Conservation (phyloP, 2,888 invertebrate genomes). For the Ormyrus rosae region DNA sequence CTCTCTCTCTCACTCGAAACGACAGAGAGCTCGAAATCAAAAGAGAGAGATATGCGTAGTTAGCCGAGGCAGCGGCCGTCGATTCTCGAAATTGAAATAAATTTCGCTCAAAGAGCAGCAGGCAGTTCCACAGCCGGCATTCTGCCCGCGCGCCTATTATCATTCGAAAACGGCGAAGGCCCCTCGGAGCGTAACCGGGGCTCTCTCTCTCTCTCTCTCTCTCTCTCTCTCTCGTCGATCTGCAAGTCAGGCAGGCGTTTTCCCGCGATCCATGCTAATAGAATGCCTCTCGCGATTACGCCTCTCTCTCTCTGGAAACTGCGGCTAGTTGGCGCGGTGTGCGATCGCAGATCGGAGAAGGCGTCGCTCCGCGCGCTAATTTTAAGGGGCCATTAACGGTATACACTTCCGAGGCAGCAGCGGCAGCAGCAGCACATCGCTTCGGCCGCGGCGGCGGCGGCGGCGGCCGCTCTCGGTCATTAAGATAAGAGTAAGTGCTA, state of each 20-base stretch:
- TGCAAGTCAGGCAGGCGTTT: too few species aligned
- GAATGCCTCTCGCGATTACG: too few species aligned
- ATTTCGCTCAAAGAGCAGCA: conserved; percentile 9
- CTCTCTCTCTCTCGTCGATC: too few species aligned
- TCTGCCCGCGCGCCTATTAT: too few species aligned
- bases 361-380: conserved; percentile 61
- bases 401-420: conserved; percentile 64
- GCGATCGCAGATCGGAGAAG: background rate
- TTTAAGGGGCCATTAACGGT: conserved; percentile 75
- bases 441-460: conserved; percentile 2
- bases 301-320: too few species aligned
- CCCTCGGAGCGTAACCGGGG: too few species aligned
- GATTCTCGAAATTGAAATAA: conserved; percentile 47
- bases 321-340: background rate
- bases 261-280: too few species aligned
- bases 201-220: too few species aligned
- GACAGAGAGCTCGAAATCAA: background rate
- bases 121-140: background rate
- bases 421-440: background rate
- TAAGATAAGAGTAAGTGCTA: conserved; percentile 76
- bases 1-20: too few species aligned
- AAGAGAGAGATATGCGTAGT: conserved; percentile 1
- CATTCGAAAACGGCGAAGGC: too few species aligned
- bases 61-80: conserved; percentile 22
- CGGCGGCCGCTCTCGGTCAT: conserved; percentile 67